phyloP scores from a whole-genome alignment of 2,888 invertebrate species.

The Fissipunctia ypsillon region DNA sequence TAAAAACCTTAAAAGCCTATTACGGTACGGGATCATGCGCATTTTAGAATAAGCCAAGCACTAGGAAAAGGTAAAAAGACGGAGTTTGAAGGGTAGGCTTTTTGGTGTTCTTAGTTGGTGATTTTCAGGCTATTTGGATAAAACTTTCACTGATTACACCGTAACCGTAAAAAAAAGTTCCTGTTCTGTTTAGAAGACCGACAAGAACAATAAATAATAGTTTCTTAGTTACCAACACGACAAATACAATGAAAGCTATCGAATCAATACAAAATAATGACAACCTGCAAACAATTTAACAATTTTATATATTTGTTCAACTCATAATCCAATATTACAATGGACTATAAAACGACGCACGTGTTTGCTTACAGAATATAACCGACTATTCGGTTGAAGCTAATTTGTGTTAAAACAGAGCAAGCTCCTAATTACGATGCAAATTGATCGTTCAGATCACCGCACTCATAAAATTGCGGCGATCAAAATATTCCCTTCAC shows the following conservation, averaged over 20 bases:
- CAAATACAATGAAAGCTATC: not conserved
- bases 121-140: not conserved
- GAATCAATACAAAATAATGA: slow-evolving; percentile 33
- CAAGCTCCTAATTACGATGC: slow-evolving; percentile 87
- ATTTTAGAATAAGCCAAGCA: too few relatives aligned
- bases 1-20: too few relatives aligned
- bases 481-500: slow-evolving; percentile 73
- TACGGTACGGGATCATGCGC: too few relatives aligned
- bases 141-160: not conserved
- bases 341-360: slow-evolving; percentile 67
- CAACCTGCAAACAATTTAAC: slow-evolving; percentile 20
- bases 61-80: not conserved
- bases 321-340: slow-evolving; percentile 65
- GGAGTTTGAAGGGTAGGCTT: not conserved
- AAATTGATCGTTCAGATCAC: slow-evolving; percentile 87
- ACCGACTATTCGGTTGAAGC: slow-evolving; percentile 78
- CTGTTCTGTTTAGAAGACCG: not conserved
- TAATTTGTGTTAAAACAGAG: slow-evolving; percentile 86
- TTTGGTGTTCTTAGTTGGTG: not conserved
- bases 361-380: slow-evolving; percentile 75
- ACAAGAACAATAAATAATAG: not conserved
- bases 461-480: slow-evolving; percentile 81
- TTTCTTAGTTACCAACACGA: slow-evolving; percentile 29
- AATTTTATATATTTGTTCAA: slow-evolving; percentile 59
- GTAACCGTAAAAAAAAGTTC: not conserved